Evolutionary conservation across 2,888 invertebrate genomes (phyloP).

Genomic region (Ethmia dodecea): DNA sequence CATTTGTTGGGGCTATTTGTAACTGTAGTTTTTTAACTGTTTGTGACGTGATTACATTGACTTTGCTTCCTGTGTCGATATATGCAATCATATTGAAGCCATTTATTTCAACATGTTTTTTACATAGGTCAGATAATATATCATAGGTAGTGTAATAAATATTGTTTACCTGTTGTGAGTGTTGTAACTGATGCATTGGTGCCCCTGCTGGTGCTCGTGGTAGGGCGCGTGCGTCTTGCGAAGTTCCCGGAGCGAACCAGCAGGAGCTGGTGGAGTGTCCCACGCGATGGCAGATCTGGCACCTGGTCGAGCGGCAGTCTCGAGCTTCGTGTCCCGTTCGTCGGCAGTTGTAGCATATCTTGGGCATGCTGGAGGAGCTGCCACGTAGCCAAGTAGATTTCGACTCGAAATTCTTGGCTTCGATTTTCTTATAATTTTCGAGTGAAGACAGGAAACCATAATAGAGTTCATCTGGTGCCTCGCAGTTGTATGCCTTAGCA

Average conservation of each 20-base stretch:
- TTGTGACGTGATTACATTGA: slow-evolving; percentile 2
- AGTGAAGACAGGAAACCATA: neutral
- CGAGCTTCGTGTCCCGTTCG: slow-evolving; percentile 3
- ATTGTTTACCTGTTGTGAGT: slow-evolving; percentile 5
- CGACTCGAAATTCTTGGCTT: neutral
- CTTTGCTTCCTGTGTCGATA: slow-evolving; percentile 8
- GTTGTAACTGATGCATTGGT: neutral
- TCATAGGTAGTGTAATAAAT: slow-evolving; percentile 2
- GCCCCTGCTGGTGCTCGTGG: neutral
- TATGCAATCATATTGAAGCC: neutral
- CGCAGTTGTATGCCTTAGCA: neutral
- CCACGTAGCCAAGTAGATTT: slow-evolving; percentile 4
- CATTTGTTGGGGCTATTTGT: neutral
- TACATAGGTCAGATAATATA: slow-evolving; percentile 3
- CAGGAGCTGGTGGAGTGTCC: slow-evolving; percentile 3
- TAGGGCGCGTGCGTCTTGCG: neutral
- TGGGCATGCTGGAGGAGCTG: slow-evolving; percentile 2
- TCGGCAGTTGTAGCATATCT: slow-evolving; percentile 6
- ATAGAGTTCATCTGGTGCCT: neutral
- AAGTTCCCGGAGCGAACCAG: slow-evolving; percentile 5
- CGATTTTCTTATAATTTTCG: neutral
- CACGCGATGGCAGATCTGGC: slow-evolving; percentile 5
- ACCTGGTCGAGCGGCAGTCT: slow-evolving; percentile 3
- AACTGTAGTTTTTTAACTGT: neutral
- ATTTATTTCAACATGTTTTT: slow-evolving; percentile 4